phyloP scores from a whole-genome alignment of 2,888 invertebrate species.

The Leptothorax acervorum region DNA sequence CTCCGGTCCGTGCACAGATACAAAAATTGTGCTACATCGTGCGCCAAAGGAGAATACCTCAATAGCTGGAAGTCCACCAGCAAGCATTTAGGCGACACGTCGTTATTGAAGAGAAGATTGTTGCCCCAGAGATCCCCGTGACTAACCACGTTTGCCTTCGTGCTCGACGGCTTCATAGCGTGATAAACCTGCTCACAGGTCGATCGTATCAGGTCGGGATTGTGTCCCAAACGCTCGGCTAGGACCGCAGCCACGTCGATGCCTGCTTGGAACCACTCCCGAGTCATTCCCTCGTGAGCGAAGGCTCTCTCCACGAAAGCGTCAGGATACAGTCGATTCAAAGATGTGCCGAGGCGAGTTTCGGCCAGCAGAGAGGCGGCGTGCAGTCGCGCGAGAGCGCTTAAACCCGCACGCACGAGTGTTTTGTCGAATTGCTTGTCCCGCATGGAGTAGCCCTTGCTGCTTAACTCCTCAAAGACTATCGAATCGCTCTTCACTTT shows the following conservation, averaged over 20 bases:
- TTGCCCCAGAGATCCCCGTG: slow-evolving; percentile 90
- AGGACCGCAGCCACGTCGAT: slow-evolving; percentile 72
- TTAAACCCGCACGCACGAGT: slow-evolving; percentile 74
- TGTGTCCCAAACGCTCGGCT: slow-evolving; percentile 74
- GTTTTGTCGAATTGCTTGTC: slow-evolving; percentile 74
- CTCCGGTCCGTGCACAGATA: slow-evolving; percentile 87
- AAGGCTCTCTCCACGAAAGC: slow-evolving; percentile 77
- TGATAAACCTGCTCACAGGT: slow-evolving; percentile 71
- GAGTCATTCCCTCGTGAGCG: slow-evolving; percentile 59
- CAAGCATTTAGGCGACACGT: slow-evolving; percentile 87
- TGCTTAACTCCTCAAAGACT: slow-evolving; percentile 84
- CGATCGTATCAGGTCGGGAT: slow-evolving; percentile 63
- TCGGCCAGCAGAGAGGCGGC: slow-evolving; percentile 81
- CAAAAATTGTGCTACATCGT: slow-evolving; percentile 88
- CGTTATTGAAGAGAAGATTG: slow-evolving; percentile 87
- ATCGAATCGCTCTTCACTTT: slow-evolving; percentile 78
- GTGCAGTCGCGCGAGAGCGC: slow-evolving; percentile 79
- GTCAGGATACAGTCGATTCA: slow-evolving; percentile 75
- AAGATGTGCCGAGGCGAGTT: slow-evolving; percentile 68
- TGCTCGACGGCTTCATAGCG: slow-evolving; percentile 76
- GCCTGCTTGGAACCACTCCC: slow-evolving; percentile 74
- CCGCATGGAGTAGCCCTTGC: slow-evolving; percentile 77
- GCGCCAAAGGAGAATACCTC: slow-evolving; percentile 89
- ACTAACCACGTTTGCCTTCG: slow-evolving; percentile 86
- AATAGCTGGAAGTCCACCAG: slow-evolving; percentile 91